Conservation (phyloP, 2,888 invertebrate species). For the Sussaba pulchella region DNA sequence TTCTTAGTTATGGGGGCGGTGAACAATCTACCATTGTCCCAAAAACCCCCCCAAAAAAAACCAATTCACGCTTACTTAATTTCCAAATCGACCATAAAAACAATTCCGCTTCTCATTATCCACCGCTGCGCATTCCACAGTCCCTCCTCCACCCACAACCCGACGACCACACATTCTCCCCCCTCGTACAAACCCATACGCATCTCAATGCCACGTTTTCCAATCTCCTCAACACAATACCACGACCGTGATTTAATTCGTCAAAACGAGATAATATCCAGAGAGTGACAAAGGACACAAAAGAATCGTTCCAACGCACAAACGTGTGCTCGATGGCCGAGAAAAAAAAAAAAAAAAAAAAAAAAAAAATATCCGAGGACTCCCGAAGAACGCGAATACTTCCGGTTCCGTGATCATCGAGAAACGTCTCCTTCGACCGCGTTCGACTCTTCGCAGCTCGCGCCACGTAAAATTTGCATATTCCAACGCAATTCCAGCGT, state of each 20-base stretch:
- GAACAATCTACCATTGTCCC: too few relatives aligned
- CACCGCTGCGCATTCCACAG: neutral
- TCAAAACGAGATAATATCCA: constrained; percentile 15
- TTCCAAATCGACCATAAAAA: neutral
- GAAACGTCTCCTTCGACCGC: constrained; percentile 22
- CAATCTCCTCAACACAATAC: neutral
- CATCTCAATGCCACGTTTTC: constrained; percentile 54
- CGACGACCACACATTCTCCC: too few relatives aligned
- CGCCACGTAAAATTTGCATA: neutral
- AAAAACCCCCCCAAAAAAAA: neutral
- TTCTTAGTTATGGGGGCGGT: too few relatives aligned
- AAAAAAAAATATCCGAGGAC: constrained; percentile 49
- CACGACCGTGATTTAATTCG: constrained; percentile 57
- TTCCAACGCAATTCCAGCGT: neutral
- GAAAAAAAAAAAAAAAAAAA: constrained; percentile 12
- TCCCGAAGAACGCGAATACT: constrained; percentile 43
- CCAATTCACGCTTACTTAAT: neutral
- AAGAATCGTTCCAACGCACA: constrained; percentile 20
- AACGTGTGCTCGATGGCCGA: constrained; percentile 27
- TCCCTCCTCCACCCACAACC: too few relatives aligned
- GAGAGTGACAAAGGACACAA: constrained; percentile 63
- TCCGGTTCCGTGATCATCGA: constrained; percentile 37
- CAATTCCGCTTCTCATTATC: neutral
- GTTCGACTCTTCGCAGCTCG: constrained; percentile 1
- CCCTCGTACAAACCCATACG: too few relatives aligned